Percentiles rank a stretch among this genome's conserved stretches.
These are phyloP conservation scores for Sipha maydis DNA, from an alignment of 2,888 invertebrate genomes.

Conservation along the genomic window DNA sequence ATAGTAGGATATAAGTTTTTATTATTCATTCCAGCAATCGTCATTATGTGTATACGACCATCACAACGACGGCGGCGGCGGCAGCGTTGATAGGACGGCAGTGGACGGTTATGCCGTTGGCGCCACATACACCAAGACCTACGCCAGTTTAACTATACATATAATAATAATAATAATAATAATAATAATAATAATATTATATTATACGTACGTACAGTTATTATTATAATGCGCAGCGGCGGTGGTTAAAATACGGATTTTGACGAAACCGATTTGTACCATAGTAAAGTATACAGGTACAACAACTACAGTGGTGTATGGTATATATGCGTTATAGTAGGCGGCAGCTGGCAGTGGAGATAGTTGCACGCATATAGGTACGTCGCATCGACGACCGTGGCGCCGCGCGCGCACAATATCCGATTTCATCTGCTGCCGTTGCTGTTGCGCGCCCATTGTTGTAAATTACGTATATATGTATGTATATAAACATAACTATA, in stretches of 20 bases:
- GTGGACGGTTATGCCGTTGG: neutral
- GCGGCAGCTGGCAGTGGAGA: neutral
- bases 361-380: neutral
- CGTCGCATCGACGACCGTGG: conserved; percentile 48
- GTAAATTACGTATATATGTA: neutral
- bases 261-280: conserved; percentile 33
- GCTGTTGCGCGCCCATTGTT: conserved; percentile 47
- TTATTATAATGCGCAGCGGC: neutral
- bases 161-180: too few relatives aligned
- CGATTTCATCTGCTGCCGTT: conserved; percentile 49
- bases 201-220: neutral
- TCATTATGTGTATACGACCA: conserved; percentile 31
- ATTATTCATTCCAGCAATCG: conserved; percentile 19
- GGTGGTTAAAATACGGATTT: conserved; percentile 23
- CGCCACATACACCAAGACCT: conserved; percentile 7
- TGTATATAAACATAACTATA: neutral
- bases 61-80: neutral
- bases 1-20: conserved; percentile 15
- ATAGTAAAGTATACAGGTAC: neutral
- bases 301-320: neutral
- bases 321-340: neutral
- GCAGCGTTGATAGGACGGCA: neutral
- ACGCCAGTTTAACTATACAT: neutral
- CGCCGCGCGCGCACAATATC: conserved; percentile 57
- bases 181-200: too few relatives aligned